These are phyloP conservation scores for Bergia puertoricense DNA, from an alignment of 92 coral and sea anemone species.

Conservation along the genomic window DNA sequence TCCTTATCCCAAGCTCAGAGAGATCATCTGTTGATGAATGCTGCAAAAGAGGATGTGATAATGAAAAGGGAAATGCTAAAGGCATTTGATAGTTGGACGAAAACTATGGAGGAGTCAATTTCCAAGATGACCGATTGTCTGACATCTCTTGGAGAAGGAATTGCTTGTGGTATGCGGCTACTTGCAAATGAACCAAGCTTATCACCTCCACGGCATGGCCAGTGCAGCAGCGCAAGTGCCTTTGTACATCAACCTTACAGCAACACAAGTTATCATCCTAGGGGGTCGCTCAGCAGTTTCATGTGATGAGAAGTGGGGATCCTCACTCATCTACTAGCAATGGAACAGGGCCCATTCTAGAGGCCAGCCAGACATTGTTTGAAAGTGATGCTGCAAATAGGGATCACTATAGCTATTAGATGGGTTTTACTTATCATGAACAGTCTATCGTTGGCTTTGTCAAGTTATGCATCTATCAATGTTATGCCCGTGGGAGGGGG, in stretches of 20 bases:
- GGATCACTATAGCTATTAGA: neutral
- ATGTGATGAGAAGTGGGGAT: neutral
- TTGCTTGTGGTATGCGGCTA: no score
- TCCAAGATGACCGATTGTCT: slow-evolving; percentile 10
- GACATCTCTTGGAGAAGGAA: no score
- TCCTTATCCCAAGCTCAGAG: slow-evolving; percentile 18
- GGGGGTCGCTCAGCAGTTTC: neutral
- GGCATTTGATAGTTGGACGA: slow-evolving; percentile 19
- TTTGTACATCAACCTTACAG: no score
- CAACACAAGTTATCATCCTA: neutral
- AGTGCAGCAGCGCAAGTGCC: neutral
- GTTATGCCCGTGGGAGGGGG: no score
- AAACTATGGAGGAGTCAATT: slow-evolving; percentile 7
- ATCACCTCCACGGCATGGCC: no score
- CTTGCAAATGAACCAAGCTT: no score
- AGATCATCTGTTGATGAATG: slow-evolving; percentile 11
- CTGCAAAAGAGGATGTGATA: slow-evolving; percentile 32
- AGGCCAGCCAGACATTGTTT: neutral
- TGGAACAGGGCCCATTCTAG: neutral
- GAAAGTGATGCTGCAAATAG: neutral
- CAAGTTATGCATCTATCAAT: no score
- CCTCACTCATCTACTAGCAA: neutral
- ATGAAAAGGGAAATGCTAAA: slow-evolving; percentile 36
- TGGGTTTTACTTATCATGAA: neutral
- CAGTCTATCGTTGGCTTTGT: neutral